Conservation (phyloP, 2,797 vertebrate genomes). For the Petrocephalus schoutedeni region DNA sequence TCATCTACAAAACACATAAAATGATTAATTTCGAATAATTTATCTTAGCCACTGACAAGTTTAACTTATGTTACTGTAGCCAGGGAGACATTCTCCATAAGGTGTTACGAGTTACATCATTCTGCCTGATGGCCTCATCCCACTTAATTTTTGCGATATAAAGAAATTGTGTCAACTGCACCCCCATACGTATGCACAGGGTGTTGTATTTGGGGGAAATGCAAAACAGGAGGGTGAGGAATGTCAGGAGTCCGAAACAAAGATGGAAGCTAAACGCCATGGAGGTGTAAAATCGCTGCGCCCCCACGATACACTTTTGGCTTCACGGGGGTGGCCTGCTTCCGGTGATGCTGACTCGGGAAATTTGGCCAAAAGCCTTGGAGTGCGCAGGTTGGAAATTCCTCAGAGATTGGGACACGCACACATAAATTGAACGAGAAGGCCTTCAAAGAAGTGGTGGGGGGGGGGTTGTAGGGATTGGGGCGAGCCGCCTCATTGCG, state of each 20-base stretch:
- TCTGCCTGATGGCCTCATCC: neutral
- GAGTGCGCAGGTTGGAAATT: neutral
- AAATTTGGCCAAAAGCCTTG: neutral
- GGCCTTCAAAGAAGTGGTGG: neutral
- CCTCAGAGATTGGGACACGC: neutral
- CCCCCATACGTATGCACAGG: neutral
- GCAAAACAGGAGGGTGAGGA: neutral
- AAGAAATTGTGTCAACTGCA: neutral
- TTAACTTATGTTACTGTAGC: neutral
- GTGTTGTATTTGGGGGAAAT: neutral
- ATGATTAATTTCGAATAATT: neutral
- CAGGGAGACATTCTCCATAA: neutral
- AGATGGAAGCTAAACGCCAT: neutral
- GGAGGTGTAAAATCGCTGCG: neutral
- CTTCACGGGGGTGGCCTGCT: neutral
- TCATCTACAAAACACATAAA: neutral
- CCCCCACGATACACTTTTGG: neutral
- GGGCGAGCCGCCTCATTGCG: conserved; percentile 5
- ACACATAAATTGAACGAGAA: neutral
- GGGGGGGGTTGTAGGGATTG: neutral
- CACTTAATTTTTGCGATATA: neutral
- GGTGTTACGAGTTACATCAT: neutral
- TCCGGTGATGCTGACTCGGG: neutral
- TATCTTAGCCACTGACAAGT: neutral
- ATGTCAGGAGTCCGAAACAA: neutral